Conservation (phyloP, 1,140 invertebrate species). For the Zophobas morio region DNA sequence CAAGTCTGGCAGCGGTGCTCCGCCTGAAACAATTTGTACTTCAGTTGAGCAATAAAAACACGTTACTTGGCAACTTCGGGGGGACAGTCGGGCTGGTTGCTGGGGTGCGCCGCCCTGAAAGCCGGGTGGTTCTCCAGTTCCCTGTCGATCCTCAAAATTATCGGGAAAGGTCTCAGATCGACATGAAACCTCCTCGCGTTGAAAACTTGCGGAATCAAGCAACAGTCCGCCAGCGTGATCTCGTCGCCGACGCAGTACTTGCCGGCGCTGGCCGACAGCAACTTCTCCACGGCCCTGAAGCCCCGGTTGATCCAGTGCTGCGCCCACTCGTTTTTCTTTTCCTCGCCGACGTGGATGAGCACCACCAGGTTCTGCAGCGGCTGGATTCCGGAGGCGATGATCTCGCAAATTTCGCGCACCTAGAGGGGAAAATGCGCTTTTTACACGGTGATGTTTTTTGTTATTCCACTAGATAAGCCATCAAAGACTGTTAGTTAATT, state of each 20-base stretch:
- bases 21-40: constrained; percentile 31
- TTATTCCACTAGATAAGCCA: no score
- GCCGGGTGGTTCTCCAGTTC: constrained; percentile 89
- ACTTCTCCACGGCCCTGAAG: constrained; percentile 91
- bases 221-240: constrained; percentile 95
- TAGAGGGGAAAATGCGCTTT: constrained; percentile 55
- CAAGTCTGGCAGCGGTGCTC: no score
- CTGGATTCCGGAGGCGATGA: constrained; percentile 94
- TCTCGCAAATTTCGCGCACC: constrained; percentile 82
- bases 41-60: constrained; percentile 26
- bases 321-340: constrained; percentile 92
- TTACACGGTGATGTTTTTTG: no score
- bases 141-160: constrained; percentile 88
- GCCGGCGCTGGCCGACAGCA: constrained; percentile 86
- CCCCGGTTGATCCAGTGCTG: constrained; percentile 93
- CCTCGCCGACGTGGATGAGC: constrained; percentile 86
- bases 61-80: constrained; percentile 85
- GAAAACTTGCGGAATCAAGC: constrained; percentile 89
- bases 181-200: constrained; percentile 83
- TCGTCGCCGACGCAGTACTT: constrained; percentile 96
- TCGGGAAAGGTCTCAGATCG: constrained; percentile 90
- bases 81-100: constrained; percentile 93
- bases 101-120: constrained; percentile 89
- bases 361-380: constrained; percentile 95
- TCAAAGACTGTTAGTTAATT: no score